These are phyloP conservation scores for Pelobates cultripes DNA, from an alignment of 2,797 vertebrate genomes.

Conservation along the genomic window DNA sequence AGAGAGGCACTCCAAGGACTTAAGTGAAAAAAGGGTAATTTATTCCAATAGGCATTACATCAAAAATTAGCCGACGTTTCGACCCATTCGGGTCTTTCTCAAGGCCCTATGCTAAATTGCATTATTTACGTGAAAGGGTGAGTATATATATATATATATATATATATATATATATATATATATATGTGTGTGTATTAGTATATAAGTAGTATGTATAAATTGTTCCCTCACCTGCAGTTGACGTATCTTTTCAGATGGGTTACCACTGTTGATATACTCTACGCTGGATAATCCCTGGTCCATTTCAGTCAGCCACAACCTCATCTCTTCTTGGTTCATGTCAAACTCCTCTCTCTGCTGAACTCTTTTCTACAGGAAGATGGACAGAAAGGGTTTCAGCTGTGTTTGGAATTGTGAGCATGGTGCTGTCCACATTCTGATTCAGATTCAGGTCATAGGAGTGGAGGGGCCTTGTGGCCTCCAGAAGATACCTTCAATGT, in stretches of 20 bases:
- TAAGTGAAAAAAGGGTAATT: no score
- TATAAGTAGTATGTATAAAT: no score
- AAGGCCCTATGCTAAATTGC: no score
- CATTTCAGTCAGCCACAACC: constrained; percentile 76
- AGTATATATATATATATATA: no score
- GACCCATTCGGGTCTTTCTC: no score
- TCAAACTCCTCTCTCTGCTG: constrained; percentile 78
- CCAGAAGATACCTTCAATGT: constrained; percentile 69
- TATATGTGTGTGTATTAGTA: no score
- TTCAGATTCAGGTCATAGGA: neutral
- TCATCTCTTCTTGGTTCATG: constrained; percentile 73
- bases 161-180: no score
- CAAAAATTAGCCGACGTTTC: no score
- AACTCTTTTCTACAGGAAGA: constrained; percentile 66
- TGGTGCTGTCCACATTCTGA: neutral
- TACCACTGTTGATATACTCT: constrained; percentile 72
- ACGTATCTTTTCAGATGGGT: constrained; percentile 72
- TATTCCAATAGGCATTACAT: no score
- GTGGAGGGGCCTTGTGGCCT: neutral
- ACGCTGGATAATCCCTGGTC: constrained; percentile 73
- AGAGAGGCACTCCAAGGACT: no score
- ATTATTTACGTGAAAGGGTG: no score
- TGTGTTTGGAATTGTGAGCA: no score
- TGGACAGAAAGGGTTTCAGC: neutral
- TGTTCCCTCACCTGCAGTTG: constrained; percentile 73